Conservation (phyloP, 2,888 invertebrate species). For the Tortrix viridana region DNA sequence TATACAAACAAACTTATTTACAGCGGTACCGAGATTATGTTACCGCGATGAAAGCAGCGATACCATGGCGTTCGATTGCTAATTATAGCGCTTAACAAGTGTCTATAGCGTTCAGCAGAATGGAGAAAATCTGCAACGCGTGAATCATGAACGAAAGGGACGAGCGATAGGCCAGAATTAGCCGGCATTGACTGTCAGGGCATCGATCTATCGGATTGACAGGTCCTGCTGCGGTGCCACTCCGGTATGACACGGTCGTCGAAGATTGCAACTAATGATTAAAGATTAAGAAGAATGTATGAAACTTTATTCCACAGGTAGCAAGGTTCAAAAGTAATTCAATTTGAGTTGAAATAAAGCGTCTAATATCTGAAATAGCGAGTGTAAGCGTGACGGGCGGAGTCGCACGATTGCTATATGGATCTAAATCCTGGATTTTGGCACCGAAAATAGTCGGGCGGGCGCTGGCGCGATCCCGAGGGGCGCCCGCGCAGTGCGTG, state of each 20-base stretch:
- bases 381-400: slow-evolving; percentile 64
- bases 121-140: slow-evolving; percentile 50
- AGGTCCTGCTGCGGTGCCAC: slow-evolving; percentile 16
- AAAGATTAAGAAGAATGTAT: too few relatives aligned
- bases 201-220: slow-evolving; percentile 50
- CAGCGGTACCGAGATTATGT: slow-evolving; percentile 36
- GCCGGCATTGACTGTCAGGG: slow-evolving; percentile 52
- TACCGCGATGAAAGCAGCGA: slow-evolving; percentile 38
- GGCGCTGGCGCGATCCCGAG: slow-evolving; percentile 68
- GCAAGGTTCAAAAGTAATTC: not conserved
- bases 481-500: slow-evolving; percentile 81
- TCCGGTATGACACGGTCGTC: not conserved
- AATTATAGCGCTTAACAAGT: slow-evolving; percentile 50
- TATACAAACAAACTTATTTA: slow-evolving; percentile 33
- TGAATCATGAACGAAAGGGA: slow-evolving; percentile 43
- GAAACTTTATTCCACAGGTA: slow-evolving; percentile 1
- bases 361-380: slow-evolving; percentile 48
- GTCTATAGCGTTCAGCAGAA: slow-evolving; percentile 48
- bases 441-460: slow-evolving; percentile 83
- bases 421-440: slow-evolving; percentile 81
- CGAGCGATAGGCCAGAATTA: slow-evolving; percentile 42
- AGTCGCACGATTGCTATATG: slow-evolving; percentile 64
- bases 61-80: slow-evolving; percentile 40
- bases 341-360: slow-evolving; percentile 33
- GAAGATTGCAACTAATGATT: not conserved